A percentile compares a stretch with the other conserved stretches of the same genome.
phyloP scores from a whole-genome alignment of 2,888 invertebrate genomes.

The Andrena trimmerana region DNA sequence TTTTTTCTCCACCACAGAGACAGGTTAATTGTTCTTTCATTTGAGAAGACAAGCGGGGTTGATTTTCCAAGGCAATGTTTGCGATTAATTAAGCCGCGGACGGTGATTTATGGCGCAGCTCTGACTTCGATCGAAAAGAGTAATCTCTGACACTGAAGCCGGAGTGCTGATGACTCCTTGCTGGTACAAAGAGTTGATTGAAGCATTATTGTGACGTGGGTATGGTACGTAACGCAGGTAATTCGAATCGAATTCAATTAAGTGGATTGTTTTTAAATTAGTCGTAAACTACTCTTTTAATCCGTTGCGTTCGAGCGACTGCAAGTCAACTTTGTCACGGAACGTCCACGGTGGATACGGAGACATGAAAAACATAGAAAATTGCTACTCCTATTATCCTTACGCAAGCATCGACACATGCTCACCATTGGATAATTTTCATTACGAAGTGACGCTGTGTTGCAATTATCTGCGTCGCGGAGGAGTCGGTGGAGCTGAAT shows the following conservation, averaged over 20 bases:
- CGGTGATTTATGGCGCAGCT: conserved; percentile 12
- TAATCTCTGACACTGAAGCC: too few relatives aligned
- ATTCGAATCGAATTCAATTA: too few relatives aligned
- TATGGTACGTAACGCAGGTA: too few relatives aligned
- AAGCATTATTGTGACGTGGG: not conserved
- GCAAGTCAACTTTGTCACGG: not conserved
- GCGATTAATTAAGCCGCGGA: conserved; percentile 17
- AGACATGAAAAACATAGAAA: conserved; percentile 14
- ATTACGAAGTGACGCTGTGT: conserved; percentile 18
- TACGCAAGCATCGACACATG: conserved; percentile 19
- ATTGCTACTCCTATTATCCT: conserved; percentile 6
- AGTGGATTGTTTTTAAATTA: too few relatives aligned
- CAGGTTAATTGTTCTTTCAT: not conserved
- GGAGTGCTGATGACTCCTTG: not conserved
- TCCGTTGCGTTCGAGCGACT: not conserved
- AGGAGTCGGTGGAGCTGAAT: conserved; percentile 14
- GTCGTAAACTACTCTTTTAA: too few relatives aligned
- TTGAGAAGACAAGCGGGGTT: not conserved
- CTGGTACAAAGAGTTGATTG: not conserved
- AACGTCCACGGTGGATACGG: not conserved
- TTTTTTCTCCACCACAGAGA: not conserved
- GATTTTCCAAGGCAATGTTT: not conserved
- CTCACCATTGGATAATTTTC: conserved; percentile 41
- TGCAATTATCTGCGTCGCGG: conserved; percentile 27
- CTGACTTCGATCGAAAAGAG: not conserved